phyloP scores from a whole-genome alignment of 2,888 invertebrate genomes.

The Melinaea marsaeus region DNA sequence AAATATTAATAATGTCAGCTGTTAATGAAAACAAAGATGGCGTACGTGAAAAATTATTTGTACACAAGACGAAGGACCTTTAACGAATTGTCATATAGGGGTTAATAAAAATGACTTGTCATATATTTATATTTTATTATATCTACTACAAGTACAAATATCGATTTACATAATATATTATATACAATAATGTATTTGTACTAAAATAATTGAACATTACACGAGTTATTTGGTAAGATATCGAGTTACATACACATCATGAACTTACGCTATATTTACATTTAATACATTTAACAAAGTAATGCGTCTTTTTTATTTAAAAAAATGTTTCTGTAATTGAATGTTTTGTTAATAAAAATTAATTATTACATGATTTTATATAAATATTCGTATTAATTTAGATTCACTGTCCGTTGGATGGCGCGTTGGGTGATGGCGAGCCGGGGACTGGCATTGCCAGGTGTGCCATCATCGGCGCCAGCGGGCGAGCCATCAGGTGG shows the following conservation, averaged over 20 bases:
- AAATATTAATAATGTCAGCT: too few species aligned
- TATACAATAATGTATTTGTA: slow-evolving; percentile 51
- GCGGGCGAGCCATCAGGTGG: slow-evolving; percentile 76
- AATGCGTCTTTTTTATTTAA: neutral
- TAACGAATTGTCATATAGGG: too few species aligned
- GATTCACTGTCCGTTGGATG: slow-evolving; percentile 41
- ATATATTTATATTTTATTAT: slow-evolving; percentile 62
- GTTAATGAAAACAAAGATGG: too few species aligned
- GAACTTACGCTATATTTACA: slow-evolving; percentile 24
- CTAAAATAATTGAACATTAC: slow-evolving; percentile 34
- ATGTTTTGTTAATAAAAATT: slow-evolving; percentile 4
- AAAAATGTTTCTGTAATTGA: neutral
- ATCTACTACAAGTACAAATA: slow-evolving; percentile 63
- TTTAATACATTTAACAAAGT: slow-evolving; percentile 14
- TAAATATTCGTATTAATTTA: neutral
- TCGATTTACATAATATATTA: slow-evolving; percentile 57
- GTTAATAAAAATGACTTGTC: slow-evolving; percentile 9
- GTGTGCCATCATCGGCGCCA: slow-evolving; percentile 67
- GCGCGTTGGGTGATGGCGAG: slow-evolving; percentile 67
- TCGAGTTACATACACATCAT: neutral
- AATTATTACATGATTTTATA: slow-evolving; percentile 7
- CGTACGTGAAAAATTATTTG: too few species aligned
- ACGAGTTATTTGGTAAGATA: slow-evolving; percentile 24
- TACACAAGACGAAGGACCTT: too few species aligned
- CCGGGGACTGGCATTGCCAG: slow-evolving; percentile 66